Percentiles rank a stretch among this genome's conserved stretches.
Evolutionary conservation across 1,140 invertebrate genomes (phyloP).

Genomic region (Oppia nitens): DNA sequence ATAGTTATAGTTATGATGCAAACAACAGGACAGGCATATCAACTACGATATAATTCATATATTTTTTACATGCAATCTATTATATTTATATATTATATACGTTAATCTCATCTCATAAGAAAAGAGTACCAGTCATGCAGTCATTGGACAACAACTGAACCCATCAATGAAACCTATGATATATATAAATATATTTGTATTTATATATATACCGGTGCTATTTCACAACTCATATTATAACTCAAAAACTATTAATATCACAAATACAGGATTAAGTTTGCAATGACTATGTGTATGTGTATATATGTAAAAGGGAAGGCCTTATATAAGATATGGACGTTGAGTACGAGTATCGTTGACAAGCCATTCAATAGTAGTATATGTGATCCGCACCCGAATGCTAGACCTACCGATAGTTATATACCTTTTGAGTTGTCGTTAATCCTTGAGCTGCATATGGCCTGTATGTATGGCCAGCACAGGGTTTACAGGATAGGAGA

Average conservation of each 20-base stretch:
- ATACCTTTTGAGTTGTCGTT: not conserved
- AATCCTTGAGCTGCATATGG: conserved; percentile 4
- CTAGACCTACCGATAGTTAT: not conserved
- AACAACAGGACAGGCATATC: no score
- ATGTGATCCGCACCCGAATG: not conserved
- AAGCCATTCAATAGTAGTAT: not conserved
- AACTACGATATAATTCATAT: no score
- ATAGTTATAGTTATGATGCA: no score
- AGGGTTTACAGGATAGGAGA: no score
- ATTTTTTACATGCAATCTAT: not conserved
- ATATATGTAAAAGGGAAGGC: not conserved
- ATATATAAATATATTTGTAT: not conserved
- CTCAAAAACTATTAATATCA: conserved; percentile 1
- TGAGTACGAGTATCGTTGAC: not conserved
- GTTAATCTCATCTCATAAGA: not conserved
- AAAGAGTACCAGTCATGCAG: not conserved
- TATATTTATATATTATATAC: no score
- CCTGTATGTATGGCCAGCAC: no score
- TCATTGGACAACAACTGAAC: not conserved
- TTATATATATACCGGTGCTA: no score
- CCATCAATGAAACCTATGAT: not conserved
- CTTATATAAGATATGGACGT: not conserved
- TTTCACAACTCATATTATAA: not conserved
- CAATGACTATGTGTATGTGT: no score
- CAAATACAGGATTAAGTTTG: conserved; percentile 1